A percentile compares a stretch with the other conserved stretches of the same genome.
phyloP scores from a whole-genome alignment of 1,140 invertebrate genomes.

The Neodiprion fabricii region DNA sequence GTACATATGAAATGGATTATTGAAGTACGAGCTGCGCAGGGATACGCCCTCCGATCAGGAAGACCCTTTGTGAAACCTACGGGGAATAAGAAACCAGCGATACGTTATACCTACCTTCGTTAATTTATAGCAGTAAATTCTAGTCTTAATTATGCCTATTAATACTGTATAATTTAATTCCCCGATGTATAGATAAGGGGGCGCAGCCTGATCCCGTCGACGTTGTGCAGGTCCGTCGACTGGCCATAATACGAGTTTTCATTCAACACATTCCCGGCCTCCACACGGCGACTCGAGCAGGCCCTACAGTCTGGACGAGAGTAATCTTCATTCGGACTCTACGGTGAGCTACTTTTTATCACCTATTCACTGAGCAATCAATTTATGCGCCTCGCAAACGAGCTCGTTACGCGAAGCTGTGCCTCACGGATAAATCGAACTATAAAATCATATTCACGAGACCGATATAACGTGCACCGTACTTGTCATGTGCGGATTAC shows the following conservation, averaged over 20 bases:
- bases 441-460: no score
- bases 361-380: background rate
- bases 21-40: background rate
- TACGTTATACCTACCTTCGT: background rate
- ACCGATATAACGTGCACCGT: no score
- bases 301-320: background rate
- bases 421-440: no score
- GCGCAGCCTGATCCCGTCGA: no score
- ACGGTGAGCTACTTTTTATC: background rate
- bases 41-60: background rate
- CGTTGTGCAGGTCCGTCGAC: no score
- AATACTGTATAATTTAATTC: slow-evolving; percentile 2
- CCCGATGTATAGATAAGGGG: background rate
- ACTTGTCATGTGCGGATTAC: no score
- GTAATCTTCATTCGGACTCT: background rate
- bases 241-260: no score
- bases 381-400: no score
- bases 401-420: no score
- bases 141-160: background rate
- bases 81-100: background rate
- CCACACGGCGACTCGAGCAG: no score
- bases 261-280: no score
- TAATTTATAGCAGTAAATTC: slow-evolving; percentile 5
- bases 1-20: no score
- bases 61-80: background rate